Base-by-base conservation (phyloP, 2,888 invertebrate genomes). In the Drosophila vallismaia region DNA sequence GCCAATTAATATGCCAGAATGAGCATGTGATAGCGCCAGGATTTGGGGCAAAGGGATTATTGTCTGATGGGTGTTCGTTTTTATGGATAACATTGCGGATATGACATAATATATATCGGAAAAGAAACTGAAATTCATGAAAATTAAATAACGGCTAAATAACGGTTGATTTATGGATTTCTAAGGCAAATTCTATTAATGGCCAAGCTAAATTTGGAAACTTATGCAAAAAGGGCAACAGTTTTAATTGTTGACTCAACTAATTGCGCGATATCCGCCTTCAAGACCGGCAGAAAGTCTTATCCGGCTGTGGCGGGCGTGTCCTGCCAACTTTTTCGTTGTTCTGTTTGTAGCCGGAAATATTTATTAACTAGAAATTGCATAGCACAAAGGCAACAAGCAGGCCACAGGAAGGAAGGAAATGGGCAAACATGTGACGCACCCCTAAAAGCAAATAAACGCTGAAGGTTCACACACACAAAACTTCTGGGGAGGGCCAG, bases 331-430 rank as follows among this genome's bases (percentile, higher is more conserved):
- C 71, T 74, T 82, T 67, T 67, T 50, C 19, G 57, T 54, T 55
- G 10, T 51, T 58, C 38, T 29, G 66, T 33, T 42, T 57, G 74
- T 54, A 62, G 68, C 71, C 80, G 86, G 81, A 86, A 83, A 86
- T 86, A 76, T 77, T 82, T 79, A 82, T 86, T 82, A 86, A 84
- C 79, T 84, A 82, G 77, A 78, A 84, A 86, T 84, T 81, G 77
- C 86, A 71, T 52, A 74, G 64, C 81, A 74, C 71, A 62, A 74
- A 66, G 70, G 68, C 63, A 62, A 38, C 68, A 54, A 69, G 68
- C 75, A 56, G 57, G 38, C 46, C 59, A 48, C 59, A 45, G 82
- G 77, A 74, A 79, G 85, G 79, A 78, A 84, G 85, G 82, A 86
- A 81, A 77, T 70, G 71, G 72, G 74, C 79, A 84, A 86, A 84